Evolutionary conservation across 2,888 invertebrate species (phyloP), one percentile per base, ranked within the genome.

Genomic region (Resseliella maxima): DNA sequence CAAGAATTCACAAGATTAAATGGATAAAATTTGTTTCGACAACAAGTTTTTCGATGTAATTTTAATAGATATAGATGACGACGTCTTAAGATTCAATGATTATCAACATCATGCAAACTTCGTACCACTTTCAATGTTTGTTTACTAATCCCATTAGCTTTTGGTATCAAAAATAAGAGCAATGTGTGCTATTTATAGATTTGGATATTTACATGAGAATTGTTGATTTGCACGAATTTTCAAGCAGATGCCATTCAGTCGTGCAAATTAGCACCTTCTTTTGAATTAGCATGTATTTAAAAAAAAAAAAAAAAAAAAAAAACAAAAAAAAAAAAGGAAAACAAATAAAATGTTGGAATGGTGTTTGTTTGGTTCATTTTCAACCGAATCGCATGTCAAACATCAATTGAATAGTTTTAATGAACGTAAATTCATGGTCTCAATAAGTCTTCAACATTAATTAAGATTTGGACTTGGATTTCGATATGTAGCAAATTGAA

Each of bases 31-130:
- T 72, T 35, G 1, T 2, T 8, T 72, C 31, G 31, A 72, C 31
- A 72, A 72, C 31, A 72, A 72, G 72, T 72, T 72, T 72, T 72
- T 15, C 6, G 18, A 72, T 31, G 31, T 72, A 72, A 72, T 72
- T 72, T 72, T 15, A 15, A 31, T 27, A 72, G 41, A n/a, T n/a
- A n/a, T n/a, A n/a, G n/a, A n/a, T n/a, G n/a, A n/a, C n/a, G n/a
- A n/a, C 72, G 72, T 15, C 72, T 31, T n/a, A 27, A 59, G 27
- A 59, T 18, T 72, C 24, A 24, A 50, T 59, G 72, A 72, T 72
- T 72, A 31, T 72, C 35, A 72, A 3, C 72, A 35, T 72, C 31
- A 35, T 59, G 27, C 27, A n/a, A 59, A 59, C 27, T 59, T 59
- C 24, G 21, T 50, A 21, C 10, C 5, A 18, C 2, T 50, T 50